phyloP scores from a whole-genome alignment of 2,797 vertebrate species.

The Coreius guichenoti region DNA sequence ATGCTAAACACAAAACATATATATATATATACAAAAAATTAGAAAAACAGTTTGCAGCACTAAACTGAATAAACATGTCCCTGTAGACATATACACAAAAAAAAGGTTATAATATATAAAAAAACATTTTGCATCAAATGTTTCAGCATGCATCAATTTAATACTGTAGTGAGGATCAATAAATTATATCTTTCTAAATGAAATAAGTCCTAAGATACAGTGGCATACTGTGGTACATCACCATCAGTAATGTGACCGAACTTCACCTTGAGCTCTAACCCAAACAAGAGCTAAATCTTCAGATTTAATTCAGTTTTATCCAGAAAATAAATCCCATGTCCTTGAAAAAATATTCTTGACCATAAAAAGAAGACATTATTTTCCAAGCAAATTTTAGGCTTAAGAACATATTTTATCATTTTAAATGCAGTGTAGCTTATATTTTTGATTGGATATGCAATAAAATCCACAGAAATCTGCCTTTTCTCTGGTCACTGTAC shows the following conservation, averaged over 20 bases:
- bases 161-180: neutral
- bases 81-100: neutral
- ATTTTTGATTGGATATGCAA: neutral
- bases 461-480: neutral
- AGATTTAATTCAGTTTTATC: neutral
- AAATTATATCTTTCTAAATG: neutral
- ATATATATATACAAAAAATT: neutral
- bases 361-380: neutral
- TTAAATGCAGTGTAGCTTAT: neutral
- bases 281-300: constrained; percentile 11
- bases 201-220: neutral
- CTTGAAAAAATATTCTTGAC: neutral
- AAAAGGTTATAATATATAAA: neutral
- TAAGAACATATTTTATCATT: neutral
- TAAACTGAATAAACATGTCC: neutral
- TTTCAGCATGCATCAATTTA: neutral
- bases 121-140: neutral
- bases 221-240: neutral
- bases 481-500: no score
- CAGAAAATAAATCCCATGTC: neutral
- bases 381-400: neutral
- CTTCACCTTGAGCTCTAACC: constrained; percentile 5
- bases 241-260: neutral
- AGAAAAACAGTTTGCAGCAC: neutral
- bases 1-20: neutral